Evolutionary conservation across 2,888 invertebrate species (phyloP), one percentile per base, ranked within the genome.

Genomic region (Hyppa rectilinea): DNA sequence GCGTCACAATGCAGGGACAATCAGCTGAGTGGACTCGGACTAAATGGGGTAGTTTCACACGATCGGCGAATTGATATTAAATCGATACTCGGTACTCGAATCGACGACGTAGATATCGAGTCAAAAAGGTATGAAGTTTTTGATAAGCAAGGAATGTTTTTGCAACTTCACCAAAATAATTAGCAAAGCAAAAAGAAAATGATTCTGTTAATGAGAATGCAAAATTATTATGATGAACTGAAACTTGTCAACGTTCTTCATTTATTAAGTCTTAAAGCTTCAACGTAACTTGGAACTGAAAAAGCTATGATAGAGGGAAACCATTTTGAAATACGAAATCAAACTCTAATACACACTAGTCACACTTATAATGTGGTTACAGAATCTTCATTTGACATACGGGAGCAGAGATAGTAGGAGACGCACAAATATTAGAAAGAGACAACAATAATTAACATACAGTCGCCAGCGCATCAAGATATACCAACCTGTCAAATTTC

Each of bases 1-100:
- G 47, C 63, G 56, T 71, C 65, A 66, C 80, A 72, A 66, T 62
- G 79, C 79, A 40, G n/a, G 58, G 73, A 78, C 81, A 81, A 82
- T 82, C 75, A 75, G 61, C 72, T 68, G 82, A 82, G 66, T 81
- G 61, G 49, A 58, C 66, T 55, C 40, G 20, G 17, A 34, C 65
- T 82, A 79, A 82, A 79, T 55, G 58, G 67, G 67, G 68, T 70
- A 56, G 71, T 47, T 53, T 55, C 70, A 80, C 68, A 62, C 62
- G 36, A 80, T 64, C 61, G 61, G 12, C 31, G 52, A 75, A 26
- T 75, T 52, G 50, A 63, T 75, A 68, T 56, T 43, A 62, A 80
- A 70, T 78, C 76, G 65, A 78, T 78, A 67, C 20, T 14, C 0
- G 31, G 14, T 59, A 50, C 49, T 74, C 17, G 49, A 29, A 34